Evolutionary conservation across 1,140 invertebrate genomes (phyloP), one percentile per base, ranked within the genome.

Genomic region (Melipona quadrifasciata): DNA sequence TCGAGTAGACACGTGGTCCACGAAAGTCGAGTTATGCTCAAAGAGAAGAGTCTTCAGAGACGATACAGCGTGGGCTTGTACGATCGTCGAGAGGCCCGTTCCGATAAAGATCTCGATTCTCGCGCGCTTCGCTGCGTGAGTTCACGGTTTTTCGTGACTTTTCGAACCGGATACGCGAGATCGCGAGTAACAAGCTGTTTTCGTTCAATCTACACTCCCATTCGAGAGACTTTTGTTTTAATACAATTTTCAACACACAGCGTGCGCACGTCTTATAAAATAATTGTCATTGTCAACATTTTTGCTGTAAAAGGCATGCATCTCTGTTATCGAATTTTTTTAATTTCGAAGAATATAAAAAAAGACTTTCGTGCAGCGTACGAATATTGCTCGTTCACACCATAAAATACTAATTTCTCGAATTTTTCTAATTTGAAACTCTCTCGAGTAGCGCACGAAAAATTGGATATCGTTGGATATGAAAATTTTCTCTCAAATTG

Each of bases 21-120:
- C 27, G 27, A 31, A 8, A 64, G n/a, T 51, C n/a, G 71, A n/a
- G 47, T 53, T 16, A 17, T 31, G 57, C 11, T n/a, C 16, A 17
- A 21, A n/a, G 21, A 47, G 27, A 70, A 39, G 34, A n/a, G 39
- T n/a, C 27, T 31, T 55, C 19, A 47, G 39, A 47, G 51, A 11
- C 55, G 71, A 10, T 55, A n/a, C 27, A 73, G 55, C 71, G 51
- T 73, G 71, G 71, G 71, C 71, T n/a, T 55, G n/a, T 19, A 53
- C 51, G 16, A 24, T 72, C 47, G 51, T 73, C 72, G n/a, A 31
- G 47, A 73, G 51, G 47, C 10, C 31, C 51, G 16, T 17, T 47
- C 4, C 72, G 72, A 74, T 74, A 74, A 57, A 57, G 27, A 74
- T 74, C 72, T 74, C 77, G n/a, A 74, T 39, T 58, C 67, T 57